Evolutionary conservation across 2,888 invertebrate genomes (phyloP).

Genomic region (Eupithecia inturbata): DNA sequence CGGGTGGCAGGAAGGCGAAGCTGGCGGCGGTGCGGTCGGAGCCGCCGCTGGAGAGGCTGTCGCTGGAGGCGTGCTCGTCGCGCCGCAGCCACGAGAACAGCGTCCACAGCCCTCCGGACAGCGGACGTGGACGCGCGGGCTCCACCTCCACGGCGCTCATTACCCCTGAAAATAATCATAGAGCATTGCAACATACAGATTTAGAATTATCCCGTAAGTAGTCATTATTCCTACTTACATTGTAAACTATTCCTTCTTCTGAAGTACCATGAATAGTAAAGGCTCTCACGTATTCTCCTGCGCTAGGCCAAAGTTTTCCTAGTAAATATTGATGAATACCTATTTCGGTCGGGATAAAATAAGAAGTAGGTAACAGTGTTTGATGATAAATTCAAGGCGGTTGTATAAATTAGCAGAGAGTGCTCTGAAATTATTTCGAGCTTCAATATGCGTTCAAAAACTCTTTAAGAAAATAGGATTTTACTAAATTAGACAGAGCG

Average conservation of each 20-base stretch:
- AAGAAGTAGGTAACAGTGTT: not conserved
- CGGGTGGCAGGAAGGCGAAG: slow-evolving; percentile 87
- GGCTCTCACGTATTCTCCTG: not conserved
- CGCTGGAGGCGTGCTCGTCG: slow-evolving; percentile 72
- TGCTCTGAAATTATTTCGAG: not conserved
- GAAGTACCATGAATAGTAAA: not conserved
- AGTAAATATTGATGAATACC: too few relatives aligned
- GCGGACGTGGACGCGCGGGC: slow-evolving; percentile 72
- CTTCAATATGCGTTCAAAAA: not conserved
- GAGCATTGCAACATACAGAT: not conserved
- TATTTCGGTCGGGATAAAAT: not conserved
- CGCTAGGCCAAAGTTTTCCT: not conserved
- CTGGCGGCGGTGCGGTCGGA: slow-evolving; percentile 89
- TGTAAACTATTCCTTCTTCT: not conserved
- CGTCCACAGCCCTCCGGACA: slow-evolving; percentile 82
- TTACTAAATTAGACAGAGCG: not conserved
- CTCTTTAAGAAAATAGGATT: not conserved
- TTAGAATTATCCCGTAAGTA: not conserved
- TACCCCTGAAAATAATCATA: slow-evolving; percentile 58
- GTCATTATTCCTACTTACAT: not conserved
- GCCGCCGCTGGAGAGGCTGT: slow-evolving; percentile 87
- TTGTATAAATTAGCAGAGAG: slow-evolving; percentile 2
- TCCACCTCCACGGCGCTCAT: slow-evolving; percentile 68
- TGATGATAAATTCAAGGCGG: not conserved
- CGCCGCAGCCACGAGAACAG: slow-evolving; percentile 90